Conservation (phyloP, 2,113 vertebrate species). For the Micromys minutus region DNA sequence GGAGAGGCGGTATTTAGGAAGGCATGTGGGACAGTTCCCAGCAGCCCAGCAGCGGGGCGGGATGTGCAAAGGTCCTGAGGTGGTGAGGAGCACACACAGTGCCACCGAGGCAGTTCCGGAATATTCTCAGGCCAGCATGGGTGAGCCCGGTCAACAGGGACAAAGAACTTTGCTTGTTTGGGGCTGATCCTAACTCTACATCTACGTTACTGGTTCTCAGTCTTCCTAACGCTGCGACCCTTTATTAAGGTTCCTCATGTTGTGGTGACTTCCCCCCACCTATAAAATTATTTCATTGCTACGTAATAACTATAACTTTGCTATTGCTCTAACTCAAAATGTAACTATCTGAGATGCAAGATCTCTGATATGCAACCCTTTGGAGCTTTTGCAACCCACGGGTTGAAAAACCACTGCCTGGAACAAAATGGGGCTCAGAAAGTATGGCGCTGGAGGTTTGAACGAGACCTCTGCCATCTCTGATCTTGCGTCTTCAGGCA, state of each 20-base stretch:
- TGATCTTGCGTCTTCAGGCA: too few species aligned
- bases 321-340: neutral
- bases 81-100: accelerated
- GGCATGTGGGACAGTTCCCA: neutral
- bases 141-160: neutral
- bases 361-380: neutral
- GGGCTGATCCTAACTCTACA: too few species aligned
- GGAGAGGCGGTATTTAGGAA: neutral
- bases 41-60: neutral
- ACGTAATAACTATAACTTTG: neutral
- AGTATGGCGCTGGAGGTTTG: neutral
- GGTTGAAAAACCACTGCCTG: neutral
- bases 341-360: neutral
- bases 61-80: conserved; percentile 24
- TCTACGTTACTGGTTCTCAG: neutral
- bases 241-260: neutral
- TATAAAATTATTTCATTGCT: neutral
- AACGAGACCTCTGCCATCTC: too few species aligned
- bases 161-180: neutral
- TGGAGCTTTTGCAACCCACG: neutral
- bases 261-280: neutral
- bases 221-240: neutral
- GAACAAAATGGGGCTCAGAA: neutral
- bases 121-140: accelerated
- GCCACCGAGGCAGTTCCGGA: neutral